Evolutionary conservation across 1,140 invertebrate genomes (phyloP), one percentile per base, ranked within the genome.

Genomic region (Drosophila chauvacae): DNA sequence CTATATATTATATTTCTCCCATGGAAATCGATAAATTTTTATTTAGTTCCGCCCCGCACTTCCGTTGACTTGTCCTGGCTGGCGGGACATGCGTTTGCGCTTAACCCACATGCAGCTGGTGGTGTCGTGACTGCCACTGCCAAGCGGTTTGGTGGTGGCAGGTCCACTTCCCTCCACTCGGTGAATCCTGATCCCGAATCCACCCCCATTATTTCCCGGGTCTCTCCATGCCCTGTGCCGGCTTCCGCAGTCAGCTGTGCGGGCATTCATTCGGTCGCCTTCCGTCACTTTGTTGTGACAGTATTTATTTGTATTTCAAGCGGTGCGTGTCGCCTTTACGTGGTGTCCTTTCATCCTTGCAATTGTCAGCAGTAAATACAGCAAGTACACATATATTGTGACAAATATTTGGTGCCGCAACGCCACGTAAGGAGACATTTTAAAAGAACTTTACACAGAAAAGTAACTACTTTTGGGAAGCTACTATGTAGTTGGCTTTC

Each of bases 11-110:
- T 72, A 71, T 58, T 41, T 71, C 44, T 50, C 13, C 37, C 30
- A 73, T 37, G 55, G 68, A 71, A 88, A 87, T 87, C 83, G 84
- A 87, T 87, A 87, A 88, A 87, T 84, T 87, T 76, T 87, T 80
- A 84, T 87, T 80, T 64, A 83, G 84, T 88, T 87, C 80, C 83
- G 84, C 70, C 75, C 41, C 23, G 45, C 59, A 47, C 61, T 61
- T 69, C 66, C 81, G 66, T 30, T 47, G 73, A 35, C 45, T 57
- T 71, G 74, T 86, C 69, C 65, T 70, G 57, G 59, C 48, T 41
- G 71, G 53, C 60, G 57, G 83, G 83, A 88, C 80, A 87, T 76
- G 76, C 83, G 80, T 77, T 87, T 75, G 79, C 80, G 83, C 80
- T 86, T 84, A 87, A 84, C 83, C 83, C 58, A 87, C 57, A 84